A percentile compares a stretch with the other conserved stretches of the same genome.
These are phyloP conservation scores for Hemistola chrysoprasaria DNA, from an alignment of 2,888 invertebrate genomes.

Conservation along the genomic window DNA sequence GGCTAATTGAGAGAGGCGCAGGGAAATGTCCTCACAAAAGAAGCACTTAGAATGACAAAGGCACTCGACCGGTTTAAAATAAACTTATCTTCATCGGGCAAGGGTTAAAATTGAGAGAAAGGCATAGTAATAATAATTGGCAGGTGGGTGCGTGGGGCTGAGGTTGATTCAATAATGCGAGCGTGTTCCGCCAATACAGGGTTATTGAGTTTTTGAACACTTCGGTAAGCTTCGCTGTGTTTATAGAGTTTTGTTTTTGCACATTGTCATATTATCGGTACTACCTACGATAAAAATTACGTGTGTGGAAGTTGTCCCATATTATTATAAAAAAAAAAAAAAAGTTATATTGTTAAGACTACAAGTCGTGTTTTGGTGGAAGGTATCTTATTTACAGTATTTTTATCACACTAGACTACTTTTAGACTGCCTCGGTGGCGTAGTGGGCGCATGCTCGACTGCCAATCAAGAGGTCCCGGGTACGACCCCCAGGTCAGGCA, in stretches of 20 bases:
- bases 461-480: no score
- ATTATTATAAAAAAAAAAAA: no score
- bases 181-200: constrained; percentile 66
- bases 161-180: constrained; percentile 72
- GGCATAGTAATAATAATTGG: constrained; percentile 66
- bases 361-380: no score
- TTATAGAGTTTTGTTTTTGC: constrained; percentile 7
- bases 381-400: no score
- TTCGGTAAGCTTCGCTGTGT: constrained; percentile 36
- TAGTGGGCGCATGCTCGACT: no score
- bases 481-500: no score
- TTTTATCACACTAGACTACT: no score
- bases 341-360: no score
- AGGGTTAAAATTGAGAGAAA: constrained; percentile 77
- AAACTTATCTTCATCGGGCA: constrained; percentile 80
- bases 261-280: not conserved
- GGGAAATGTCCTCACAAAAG: constrained; percentile 78
- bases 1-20: constrained; percentile 74
- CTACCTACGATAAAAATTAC: no score
- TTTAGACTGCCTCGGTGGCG: no score
- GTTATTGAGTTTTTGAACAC: constrained; percentile 71
- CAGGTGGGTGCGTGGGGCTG: constrained; percentile 63
- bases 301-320: no score
- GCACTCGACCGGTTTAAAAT: constrained; percentile 78
- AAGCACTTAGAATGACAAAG: constrained; percentile 78